Conservation (phyloP, 1,140 invertebrate species). For the Centruroides sculpturatus region DNA sequence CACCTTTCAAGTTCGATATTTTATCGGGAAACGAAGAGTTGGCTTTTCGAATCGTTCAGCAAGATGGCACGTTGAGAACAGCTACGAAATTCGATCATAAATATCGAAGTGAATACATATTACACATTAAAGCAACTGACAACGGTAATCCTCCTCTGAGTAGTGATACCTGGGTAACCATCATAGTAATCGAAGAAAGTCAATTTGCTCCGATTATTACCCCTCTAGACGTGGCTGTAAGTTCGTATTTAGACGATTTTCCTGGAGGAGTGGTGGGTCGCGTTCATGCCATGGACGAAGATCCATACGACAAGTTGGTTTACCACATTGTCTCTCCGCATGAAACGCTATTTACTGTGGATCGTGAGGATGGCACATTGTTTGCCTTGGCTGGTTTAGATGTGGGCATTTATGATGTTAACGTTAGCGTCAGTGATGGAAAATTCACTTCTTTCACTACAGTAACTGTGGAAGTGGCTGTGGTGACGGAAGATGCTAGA, state of each 20-base stretch:
- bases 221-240: constrained; percentile 70
- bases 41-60: constrained; percentile 69
- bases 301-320: constrained; percentile 73
- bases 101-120: constrained; percentile 58
- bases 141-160: constrained; percentile 78
- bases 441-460: constrained; percentile 32
- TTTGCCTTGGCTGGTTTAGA: constrained; percentile 68
- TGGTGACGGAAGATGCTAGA: constrained; percentile 73
- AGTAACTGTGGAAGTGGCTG: constrained; percentile 38
- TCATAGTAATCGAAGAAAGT: constrained; percentile 82
- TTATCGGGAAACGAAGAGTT: constrained; percentile 57
- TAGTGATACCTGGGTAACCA: constrained; percentile 68
- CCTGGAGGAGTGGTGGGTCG: constrained; percentile 74
- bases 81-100: constrained; percentile 74
- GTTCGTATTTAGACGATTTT: constrained; percentile 72
- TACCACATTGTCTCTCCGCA: constrained; percentile 45
- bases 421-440: constrained; percentile 53
- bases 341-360: constrained; percentile 59
- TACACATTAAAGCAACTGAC: constrained; percentile 84
- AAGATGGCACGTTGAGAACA: constrained; percentile 63
- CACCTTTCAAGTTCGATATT: constrained; percentile 84
- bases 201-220: constrained; percentile 80
- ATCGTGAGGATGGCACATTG: constrained; percentile 61
- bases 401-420: constrained; percentile 70
- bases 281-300: constrained; percentile 75